These are phyloP conservation scores for Todus mexicanus DNA, from an alignment of 2,797 vertebrate genomes.

Conservation along the genomic window DNA sequence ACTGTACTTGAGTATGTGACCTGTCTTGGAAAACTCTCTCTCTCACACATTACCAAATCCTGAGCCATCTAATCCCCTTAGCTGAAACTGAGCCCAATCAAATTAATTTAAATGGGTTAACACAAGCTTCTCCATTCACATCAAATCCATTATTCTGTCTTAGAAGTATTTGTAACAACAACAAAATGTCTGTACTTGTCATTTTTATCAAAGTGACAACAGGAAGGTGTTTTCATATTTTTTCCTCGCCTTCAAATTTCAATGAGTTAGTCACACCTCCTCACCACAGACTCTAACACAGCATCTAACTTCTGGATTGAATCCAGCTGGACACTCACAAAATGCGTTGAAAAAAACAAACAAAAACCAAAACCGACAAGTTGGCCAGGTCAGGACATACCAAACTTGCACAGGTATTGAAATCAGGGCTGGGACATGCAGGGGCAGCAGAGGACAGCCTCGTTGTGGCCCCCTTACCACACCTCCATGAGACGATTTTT, in stretches of 20 bases:
- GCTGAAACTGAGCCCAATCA: constrained; percentile 1
- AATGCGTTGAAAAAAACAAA: neutral
- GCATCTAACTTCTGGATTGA: neutral
- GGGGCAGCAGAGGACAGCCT: neutral
- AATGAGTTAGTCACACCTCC: constrained; percentile 23
- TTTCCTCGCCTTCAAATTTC: neutral
- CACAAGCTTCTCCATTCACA: neutral
- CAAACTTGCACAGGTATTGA: neutral
- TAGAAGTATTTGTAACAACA: constrained; percentile 30
- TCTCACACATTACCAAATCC: neutral
- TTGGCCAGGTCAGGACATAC: neutral
- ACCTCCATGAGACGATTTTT: neutral
- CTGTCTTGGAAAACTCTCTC: neutral
- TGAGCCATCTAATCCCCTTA: constrained; percentile 21
- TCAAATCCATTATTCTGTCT: neutral
- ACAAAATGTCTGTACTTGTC: neutral
- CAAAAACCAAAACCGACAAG: neutral
- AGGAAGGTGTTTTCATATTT: constrained; percentile 10
- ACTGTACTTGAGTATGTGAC: neutral
- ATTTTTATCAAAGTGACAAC: constrained; percentile 38
- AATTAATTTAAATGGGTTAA: constrained; percentile 51
- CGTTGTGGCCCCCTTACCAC: neutral
- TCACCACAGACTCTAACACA: neutral
- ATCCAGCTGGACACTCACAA: neutral
- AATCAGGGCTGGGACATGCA: neutral